phyloP scores from a whole-genome alignment of 2,888 invertebrate genomes.

The Ennomos fuscantarius region DNA sequence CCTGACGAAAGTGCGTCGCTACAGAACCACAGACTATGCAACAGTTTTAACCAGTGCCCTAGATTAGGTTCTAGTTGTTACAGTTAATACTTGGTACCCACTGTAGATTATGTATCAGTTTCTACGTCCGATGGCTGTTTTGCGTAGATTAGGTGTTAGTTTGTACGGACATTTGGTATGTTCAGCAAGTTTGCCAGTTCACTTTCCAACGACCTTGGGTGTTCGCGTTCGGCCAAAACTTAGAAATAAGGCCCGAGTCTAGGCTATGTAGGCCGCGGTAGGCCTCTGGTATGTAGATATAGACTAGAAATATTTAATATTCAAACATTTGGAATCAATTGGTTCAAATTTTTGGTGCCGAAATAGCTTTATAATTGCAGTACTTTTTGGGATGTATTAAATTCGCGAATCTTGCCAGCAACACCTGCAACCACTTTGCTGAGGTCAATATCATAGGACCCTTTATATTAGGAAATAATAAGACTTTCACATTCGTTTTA shows the following conservation, averaged over 20 bases:
- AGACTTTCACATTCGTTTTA: too few relatives aligned
- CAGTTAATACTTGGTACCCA: slow-evolving; percentile 33
- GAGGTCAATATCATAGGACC: too few relatives aligned
- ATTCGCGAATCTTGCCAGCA: too few relatives aligned
- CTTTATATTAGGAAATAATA: too few relatives aligned
- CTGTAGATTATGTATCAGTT: slow-evolving; percentile 11
- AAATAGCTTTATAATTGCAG: too few relatives aligned
- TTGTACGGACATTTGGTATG: slow-evolving; percentile 54
- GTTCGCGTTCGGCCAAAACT: slow-evolving; percentile 55
- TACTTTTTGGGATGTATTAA: too few relatives aligned
- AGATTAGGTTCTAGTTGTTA: slow-evolving; percentile 27
- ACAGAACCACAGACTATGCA: slow-evolving; percentile 34
- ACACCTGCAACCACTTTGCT: too few relatives aligned
- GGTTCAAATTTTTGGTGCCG: too few relatives aligned
- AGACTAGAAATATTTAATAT: not conserved
- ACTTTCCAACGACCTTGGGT: slow-evolving; percentile 65
- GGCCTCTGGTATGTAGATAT: slow-evolving; percentile 37
- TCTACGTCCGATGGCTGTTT: slow-evolving; percentile 34
- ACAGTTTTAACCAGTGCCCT: slow-evolving; percentile 1
- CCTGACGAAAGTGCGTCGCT: slow-evolving; percentile 68
- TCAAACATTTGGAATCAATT: too few relatives aligned
- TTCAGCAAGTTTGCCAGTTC: slow-evolving; percentile 57
- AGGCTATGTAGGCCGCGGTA: slow-evolving; percentile 39
- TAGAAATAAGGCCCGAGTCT: slow-evolving; percentile 49
- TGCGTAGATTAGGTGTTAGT: slow-evolving; percentile 18